Percentiles rank a stretch among this genome's conserved stretches.
Evolutionary conservation across 1,140 invertebrate species (phyloP).

Genomic region (Proales similis): DNA sequence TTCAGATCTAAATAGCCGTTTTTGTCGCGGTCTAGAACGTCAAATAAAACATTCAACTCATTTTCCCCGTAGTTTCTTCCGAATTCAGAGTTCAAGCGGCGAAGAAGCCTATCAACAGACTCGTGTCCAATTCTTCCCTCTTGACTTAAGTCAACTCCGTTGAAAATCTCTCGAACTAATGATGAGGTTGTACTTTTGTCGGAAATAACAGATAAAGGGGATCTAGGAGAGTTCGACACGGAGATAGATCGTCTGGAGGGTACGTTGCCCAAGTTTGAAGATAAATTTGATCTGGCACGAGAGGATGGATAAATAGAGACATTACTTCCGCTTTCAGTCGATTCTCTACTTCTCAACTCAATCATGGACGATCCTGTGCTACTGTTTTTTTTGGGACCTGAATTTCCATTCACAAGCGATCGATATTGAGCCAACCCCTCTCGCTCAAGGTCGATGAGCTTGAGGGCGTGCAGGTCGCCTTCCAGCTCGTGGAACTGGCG

Average conservation of each 20-base stretch:
- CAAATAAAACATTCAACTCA: constrained; percentile 33
- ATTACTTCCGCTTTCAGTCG: too few relatives aligned
- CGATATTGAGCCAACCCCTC: constrained; percentile 19
- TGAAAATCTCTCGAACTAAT: constrained; percentile 22
- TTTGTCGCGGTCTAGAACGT: constrained; percentile 22
- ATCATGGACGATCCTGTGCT: too few relatives aligned
- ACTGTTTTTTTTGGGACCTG: too few relatives aligned
- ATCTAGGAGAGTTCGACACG: neutral
- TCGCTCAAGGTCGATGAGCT: constrained; percentile 21
- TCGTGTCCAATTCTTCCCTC: constrained; percentile 20
- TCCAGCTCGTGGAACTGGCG: constrained; percentile 4
- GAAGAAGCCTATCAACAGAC: constrained; percentile 28
- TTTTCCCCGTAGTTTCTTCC: constrained; percentile 35
- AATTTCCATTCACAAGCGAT: too few relatives aligned
- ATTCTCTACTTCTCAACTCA: too few relatives aligned
- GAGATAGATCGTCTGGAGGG: too few relatives aligned
- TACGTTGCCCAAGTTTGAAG: too few relatives aligned
- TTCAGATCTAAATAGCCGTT: constrained; percentile 23
- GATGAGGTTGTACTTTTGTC: neutral
- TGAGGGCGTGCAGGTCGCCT: constrained; percentile 25
- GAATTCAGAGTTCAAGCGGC: constrained; percentile 25
- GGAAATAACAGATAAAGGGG: neutral
- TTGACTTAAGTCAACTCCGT: constrained; percentile 9
- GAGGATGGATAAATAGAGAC: too few relatives aligned
- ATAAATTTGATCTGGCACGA: neutral